Evolutionary conservation across 2,113 vertebrate genomes (phyloP).

Genomic region (Calidris pygmaea): DNA sequence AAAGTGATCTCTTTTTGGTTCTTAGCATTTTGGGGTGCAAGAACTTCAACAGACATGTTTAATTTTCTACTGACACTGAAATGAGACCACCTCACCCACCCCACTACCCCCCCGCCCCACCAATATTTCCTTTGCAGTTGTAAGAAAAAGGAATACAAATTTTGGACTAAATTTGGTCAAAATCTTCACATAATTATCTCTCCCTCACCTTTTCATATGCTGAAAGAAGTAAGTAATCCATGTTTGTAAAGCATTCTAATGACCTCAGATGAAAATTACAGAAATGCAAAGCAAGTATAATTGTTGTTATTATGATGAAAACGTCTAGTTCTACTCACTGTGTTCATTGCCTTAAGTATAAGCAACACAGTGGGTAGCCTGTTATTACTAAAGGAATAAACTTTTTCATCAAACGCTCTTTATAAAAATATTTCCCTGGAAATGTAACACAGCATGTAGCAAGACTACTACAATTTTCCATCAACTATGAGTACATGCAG

Average conservation of each 20-base stretch:
- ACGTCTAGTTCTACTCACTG: conserved; percentile 5
- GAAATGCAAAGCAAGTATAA: conserved; percentile 36
- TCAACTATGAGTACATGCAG: conserved; percentile 52
- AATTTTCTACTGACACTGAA: neutral
- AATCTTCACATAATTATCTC: neutral
- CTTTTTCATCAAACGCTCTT: conserved; percentile 75
- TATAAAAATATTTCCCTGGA: conserved; percentile 79
- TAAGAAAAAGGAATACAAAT: neutral
- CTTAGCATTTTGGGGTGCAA: neutral
- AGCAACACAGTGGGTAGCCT: conserved; percentile 65
- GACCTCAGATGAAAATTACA: neutral
- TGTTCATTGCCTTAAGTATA: conserved; percentile 54
- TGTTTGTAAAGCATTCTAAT: neutral
- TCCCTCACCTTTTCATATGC: neutral
- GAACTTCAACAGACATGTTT: neutral
- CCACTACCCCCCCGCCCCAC: rapidly evolving
- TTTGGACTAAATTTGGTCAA: neutral
- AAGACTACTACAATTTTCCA: conserved; percentile 72
- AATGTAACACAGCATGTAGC: conserved; percentile 75
- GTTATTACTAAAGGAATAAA: conserved; percentile 75
- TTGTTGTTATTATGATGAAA: conserved; percentile 44
- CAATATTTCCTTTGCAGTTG: neutral
- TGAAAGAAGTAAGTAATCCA: neutral
- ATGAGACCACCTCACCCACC: neutral
- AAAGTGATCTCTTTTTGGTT: neutral